phyloP scores from a whole-genome alignment of 2,113 vertebrate genomes.

The Lates calcarifer region DNA sequence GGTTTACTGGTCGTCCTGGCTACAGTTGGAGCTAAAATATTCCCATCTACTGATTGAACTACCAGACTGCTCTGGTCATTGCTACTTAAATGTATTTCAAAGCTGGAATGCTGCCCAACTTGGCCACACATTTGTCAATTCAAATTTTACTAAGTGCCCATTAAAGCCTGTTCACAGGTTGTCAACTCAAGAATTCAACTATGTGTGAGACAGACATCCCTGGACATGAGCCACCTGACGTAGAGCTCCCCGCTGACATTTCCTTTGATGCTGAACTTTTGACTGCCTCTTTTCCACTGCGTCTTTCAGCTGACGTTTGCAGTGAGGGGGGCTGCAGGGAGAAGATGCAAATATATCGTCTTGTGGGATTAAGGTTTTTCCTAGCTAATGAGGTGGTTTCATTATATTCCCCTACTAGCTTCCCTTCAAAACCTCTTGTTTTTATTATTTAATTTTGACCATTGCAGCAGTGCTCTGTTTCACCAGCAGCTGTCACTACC shows the following conservation, averaged over 20 bases:
- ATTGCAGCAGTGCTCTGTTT: constrained; percentile 44
- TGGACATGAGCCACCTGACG: constrained; percentile 13
- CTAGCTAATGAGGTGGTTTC: constrained; percentile 67
- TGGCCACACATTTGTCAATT: not conserved
- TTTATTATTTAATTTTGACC: constrained; percentile 29
- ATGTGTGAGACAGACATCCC: constrained; percentile 11
- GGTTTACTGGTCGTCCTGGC: not conserved
- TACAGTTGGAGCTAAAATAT: not conserved
- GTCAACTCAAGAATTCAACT: not conserved
- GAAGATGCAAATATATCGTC: constrained; percentile 68
- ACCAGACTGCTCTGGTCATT: not conserved
- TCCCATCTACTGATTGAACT: not conserved
- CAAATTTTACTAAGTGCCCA: not conserved
- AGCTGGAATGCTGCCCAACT: not conserved
- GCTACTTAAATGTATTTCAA: not conserved
- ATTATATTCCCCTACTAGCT: constrained; percentile 34
- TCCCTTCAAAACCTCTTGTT: not conserved
- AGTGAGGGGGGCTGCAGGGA: constrained; percentile 52
- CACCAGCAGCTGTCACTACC: constrained; percentile 61
- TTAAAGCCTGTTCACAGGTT: not conserved
- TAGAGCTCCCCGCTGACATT: constrained; percentile 35
- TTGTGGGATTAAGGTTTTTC: constrained; percentile 65
- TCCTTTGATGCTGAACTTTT: constrained; percentile 76
- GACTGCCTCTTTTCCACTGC: constrained; percentile 48
- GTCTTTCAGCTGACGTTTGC: constrained; percentile 54